A percentile compares a stretch with the other conserved stretches of the same genome.
Evolutionary conservation across 2,797 vertebrate species (phyloP).

Genomic region (Ctenosaura bakeri): DNA sequence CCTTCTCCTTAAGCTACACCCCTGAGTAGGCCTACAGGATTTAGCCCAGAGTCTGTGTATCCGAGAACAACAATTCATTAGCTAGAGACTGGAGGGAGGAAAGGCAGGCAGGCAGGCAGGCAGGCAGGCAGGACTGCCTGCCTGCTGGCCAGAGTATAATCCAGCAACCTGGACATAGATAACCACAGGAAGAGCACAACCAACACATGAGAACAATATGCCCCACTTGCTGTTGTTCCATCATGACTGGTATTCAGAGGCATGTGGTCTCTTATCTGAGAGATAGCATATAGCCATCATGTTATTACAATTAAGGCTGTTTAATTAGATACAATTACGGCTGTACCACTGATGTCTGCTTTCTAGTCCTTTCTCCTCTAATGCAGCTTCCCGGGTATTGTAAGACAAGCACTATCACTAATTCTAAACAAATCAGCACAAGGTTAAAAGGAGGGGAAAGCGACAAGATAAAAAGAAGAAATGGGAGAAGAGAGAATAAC

Average conservation of each 20-base stretch:
- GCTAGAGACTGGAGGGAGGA: neutral
- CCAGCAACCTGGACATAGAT: neutral
- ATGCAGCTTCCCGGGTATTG: slow-evolving; percentile 10
- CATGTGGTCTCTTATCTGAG: neutral
- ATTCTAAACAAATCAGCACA: slow-evolving; percentile 34
- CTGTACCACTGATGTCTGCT: neutral
- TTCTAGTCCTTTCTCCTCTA: neutral
- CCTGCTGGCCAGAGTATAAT: neutral
- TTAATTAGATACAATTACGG: slow-evolving; percentile 1
- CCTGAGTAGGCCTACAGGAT: no score
- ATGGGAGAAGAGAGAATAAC: neutral
- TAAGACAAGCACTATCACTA: slow-evolving; percentile 24
- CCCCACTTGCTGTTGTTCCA: neutral
- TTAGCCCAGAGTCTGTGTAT: neutral
- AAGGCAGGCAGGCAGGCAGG: neutral
- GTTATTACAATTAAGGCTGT: slow-evolving; percentile 6
- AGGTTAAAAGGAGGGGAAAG: neutral
- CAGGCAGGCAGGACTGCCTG: neutral
- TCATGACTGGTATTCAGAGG: neutral
- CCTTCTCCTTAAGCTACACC: no score
- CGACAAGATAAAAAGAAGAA: slow-evolving; percentile 15
- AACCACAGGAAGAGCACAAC: neutral
- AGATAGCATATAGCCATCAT: neutral
- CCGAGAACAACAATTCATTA: neutral
- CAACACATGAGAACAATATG: neutral